Percentiles rank a stretch among this genome's conserved stretches.
These are phyloP conservation scores for Actinopyga echinites DNA, from an alignment of 53 echinoderm and acorn worm species.

Conservation along the genomic window DNA sequence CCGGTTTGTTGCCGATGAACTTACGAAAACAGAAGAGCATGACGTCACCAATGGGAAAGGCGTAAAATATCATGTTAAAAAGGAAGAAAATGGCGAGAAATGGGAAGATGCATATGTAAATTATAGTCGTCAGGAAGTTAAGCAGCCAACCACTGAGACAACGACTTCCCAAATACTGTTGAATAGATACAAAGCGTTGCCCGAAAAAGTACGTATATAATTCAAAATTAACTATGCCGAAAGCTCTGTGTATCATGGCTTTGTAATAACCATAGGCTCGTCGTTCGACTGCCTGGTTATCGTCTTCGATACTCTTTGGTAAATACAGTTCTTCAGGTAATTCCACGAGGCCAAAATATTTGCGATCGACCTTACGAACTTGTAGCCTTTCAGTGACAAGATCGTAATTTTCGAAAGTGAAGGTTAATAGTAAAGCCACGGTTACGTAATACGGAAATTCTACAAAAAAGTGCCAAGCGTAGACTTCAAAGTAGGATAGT, in stretches of 20 bases:
- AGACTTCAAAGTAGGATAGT: conserved; percentile 18
- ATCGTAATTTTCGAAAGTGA: conserved; percentile 52
- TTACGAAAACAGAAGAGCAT: conserved; percentile 70
- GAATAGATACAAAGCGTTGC: conserved; percentile 49
- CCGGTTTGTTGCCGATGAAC: conserved; percentile 42
- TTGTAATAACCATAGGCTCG: conserved; percentile 44
- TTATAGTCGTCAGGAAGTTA: neutral
- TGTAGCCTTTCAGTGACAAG: conserved; percentile 28
- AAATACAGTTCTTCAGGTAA: conserved; percentile 4
- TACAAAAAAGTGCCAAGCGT: conserved; percentile 57
- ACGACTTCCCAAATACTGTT: neutral
- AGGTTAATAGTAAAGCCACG: conserved; percentile 60
- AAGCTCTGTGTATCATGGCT: conserved; percentile 44
- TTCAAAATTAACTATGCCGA: conserved; percentile 52
- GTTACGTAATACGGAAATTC: conserved; percentile 62
- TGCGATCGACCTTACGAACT: conserved; percentile 44
- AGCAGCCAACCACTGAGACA: conserved; percentile 16
- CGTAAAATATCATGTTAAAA: conserved; percentile 63
- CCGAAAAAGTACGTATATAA: conserved; percentile 54
- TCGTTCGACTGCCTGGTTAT: neutral
- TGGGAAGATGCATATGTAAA: conserved; percentile 58
- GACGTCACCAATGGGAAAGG: conserved; percentile 74
- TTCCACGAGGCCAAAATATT: conserved; percentile 51
- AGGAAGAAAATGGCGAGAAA: conserved; percentile 48
- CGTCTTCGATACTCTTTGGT: conserved; percentile 21